These are phyloP conservation scores for Chionomys nivalis DNA, from an alignment of 2,113 vertebrate species.

Conservation along the genomic window DNA sequence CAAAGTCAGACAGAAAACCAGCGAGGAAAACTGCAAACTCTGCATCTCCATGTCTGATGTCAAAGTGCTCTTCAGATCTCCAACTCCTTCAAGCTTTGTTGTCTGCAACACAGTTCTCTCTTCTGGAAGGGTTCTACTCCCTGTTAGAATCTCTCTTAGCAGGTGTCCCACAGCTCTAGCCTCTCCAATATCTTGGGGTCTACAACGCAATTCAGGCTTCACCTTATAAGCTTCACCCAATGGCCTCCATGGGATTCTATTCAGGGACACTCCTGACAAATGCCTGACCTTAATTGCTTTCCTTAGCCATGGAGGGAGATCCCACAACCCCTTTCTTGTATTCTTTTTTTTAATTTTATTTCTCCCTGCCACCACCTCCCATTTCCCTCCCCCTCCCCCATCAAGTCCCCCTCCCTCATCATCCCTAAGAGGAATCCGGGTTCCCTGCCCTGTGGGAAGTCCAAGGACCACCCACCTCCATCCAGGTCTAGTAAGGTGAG, in stretches of 20 bases:
- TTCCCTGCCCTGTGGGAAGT: too few relatives aligned
- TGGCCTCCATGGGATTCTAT: neutral
- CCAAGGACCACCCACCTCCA: too few relatives aligned
- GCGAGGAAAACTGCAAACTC: neutral
- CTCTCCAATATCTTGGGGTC: neutral
- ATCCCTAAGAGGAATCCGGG: too few relatives aligned
- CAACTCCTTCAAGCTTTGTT: neutral
- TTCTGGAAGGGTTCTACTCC: too few relatives aligned
- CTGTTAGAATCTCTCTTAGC: neutral
- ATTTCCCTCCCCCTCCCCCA: too few relatives aligned
- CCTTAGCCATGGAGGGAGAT: neutral
- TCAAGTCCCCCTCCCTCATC: too few relatives aligned
- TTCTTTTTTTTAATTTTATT: too few relatives aligned
- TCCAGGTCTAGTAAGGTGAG: too few relatives aligned
- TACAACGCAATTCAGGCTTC: neutral
- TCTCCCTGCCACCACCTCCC: too few relatives aligned
- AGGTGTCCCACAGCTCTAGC: neutral
- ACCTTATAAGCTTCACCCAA: neutral
- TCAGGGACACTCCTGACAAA: neutral
- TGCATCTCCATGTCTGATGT: neutral
- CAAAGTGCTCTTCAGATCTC: neutral
- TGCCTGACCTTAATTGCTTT: neutral
- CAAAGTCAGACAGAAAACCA: neutral
- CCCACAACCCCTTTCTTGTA: neutral
- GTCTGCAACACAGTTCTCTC: neutral